Percentiles rank a stretch among this genome's conserved stretches.
These are phyloP conservation scores for Hoplodrina ambigua DNA, from an alignment of 2,888 invertebrate genomes.

Conservation along the genomic window DNA sequence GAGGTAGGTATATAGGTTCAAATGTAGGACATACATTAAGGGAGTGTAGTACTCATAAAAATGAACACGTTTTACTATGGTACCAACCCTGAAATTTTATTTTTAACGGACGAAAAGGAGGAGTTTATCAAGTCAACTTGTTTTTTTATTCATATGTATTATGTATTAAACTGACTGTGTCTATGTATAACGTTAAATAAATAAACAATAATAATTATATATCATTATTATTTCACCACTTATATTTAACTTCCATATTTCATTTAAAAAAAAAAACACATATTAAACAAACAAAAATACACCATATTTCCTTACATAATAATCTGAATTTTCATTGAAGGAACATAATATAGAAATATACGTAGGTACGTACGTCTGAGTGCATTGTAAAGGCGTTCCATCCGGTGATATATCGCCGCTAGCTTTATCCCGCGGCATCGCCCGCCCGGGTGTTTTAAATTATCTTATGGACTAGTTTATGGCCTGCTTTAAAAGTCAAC, in stretches of 20 bases:
- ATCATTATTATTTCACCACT: too few species aligned
- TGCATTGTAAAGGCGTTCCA: constrained; percentile 66
- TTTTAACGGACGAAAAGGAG: too few species aligned
- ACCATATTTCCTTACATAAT: constrained; percentile 21
- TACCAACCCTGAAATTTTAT: too few species aligned
- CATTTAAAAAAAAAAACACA: neutral
- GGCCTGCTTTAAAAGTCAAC: constrained; percentile 64
- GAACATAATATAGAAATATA: constrained; percentile 60
- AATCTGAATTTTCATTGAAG: constrained; percentile 55
- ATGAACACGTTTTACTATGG: too few species aligned
- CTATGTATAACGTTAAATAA: too few species aligned
- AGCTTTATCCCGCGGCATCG: constrained; percentile 66
- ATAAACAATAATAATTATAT: too few species aligned
- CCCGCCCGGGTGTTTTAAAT: constrained; percentile 69
- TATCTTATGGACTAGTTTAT: constrained; percentile 70
- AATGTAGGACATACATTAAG: too few species aligned
- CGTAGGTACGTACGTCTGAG: constrained; percentile 52
- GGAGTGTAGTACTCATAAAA: too few species aligned
- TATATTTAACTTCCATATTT: neutral
- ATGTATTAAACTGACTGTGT: too few species aligned
- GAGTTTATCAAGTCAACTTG: too few species aligned
- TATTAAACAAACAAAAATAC: constrained; percentile 16
- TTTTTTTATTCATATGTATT: too few species aligned
- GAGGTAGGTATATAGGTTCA: too few species aligned
- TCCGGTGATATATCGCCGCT: constrained; percentile 69